A percentile compares a stretch with the other conserved stretches of the same genome.
phyloP scores from a whole-genome alignment of 2,113 vertebrate species.

The Anolis carolinensis region DNA sequence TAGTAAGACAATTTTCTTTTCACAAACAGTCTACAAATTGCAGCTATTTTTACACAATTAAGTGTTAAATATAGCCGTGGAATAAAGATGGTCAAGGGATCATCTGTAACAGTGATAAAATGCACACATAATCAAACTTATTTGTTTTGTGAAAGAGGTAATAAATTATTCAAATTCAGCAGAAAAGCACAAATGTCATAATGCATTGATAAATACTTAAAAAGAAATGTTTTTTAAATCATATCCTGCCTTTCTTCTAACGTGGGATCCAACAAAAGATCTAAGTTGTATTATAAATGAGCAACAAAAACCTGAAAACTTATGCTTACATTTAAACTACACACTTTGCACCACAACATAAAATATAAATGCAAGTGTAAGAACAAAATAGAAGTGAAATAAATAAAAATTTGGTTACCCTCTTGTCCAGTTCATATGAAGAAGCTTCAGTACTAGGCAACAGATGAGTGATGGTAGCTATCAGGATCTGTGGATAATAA shows the following conservation, averaged over 20 bases:
- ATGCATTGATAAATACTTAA: background rate
- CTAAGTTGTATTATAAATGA: background rate
- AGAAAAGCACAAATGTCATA: background rate
- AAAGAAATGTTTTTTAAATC: background rate
- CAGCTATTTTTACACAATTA: constrained; percentile 7
- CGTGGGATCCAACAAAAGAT: background rate
- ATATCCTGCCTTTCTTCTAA: too few species aligned
- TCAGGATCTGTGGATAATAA: constrained; percentile 83
- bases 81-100: background rate
- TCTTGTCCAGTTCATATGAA: constrained; percentile 94
- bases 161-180: background rate
- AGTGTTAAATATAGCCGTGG: constrained; percentile 15
- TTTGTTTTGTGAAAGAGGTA: background rate
- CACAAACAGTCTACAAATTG: constrained; percentile 14
- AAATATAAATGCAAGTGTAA: background rate
- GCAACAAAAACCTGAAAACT: background rate
- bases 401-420: constrained; percentile 77
- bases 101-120: background rate
- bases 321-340: background rate
- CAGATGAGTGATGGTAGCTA: constrained; percentile 95
- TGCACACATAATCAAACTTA: background rate
- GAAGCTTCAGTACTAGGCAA: constrained; percentile 94
- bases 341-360: background rate
- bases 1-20: background rate
- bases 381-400: background rate